Conservation (phyloP, 2,888 invertebrate species). For the Agrypnus murinus region DNA sequence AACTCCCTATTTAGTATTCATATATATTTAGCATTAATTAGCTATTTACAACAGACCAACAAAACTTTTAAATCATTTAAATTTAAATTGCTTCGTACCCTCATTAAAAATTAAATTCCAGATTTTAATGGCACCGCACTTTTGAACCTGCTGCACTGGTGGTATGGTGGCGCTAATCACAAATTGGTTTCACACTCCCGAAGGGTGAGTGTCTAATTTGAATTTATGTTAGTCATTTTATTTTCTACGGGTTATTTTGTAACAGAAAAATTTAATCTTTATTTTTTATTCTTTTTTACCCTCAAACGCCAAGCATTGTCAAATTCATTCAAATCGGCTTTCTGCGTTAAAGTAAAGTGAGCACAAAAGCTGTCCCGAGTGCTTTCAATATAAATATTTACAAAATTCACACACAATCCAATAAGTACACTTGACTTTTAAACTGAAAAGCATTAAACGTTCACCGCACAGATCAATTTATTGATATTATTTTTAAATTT, state of each 20-base stretch:
- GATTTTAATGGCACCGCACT: slow-evolving; percentile 2
- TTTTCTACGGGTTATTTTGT: too few species aligned
- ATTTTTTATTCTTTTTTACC: background rate
- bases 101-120: slow-evolving; percentile 7
- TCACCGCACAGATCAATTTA: slow-evolving; percentile 54
- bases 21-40: slow-evolving; percentile 60
- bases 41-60: slow-evolving; percentile 44
- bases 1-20: slow-evolving; percentile 58
- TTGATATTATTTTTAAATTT: slow-evolving; percentile 51
- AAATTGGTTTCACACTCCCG: slow-evolving; percentile 18
- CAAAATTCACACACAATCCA: slow-evolving; percentile 49
- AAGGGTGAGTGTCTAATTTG: too few species aligned
- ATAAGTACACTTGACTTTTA: slow-evolving; percentile 51
- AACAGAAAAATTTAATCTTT: too few species aligned
- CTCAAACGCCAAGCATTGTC: background rate
- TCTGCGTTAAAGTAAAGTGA: slow-evolving; percentile 17
- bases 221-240: too few species aligned
- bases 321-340: slow-evolving; percentile 44
- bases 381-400: slow-evolving; percentile 55
- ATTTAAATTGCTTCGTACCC: slow-evolving; percentile 47
- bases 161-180: slow-evolving; percentile 18
- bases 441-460: slow-evolving; percentile 42
- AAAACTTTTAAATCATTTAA: slow-evolving; percentile 48
- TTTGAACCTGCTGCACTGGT: too few species aligned
- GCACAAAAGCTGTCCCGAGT: slow-evolving; percentile 38